Conservation (phyloP, 2,797 vertebrate species). For the Pachyuromys duprasi region DNA sequence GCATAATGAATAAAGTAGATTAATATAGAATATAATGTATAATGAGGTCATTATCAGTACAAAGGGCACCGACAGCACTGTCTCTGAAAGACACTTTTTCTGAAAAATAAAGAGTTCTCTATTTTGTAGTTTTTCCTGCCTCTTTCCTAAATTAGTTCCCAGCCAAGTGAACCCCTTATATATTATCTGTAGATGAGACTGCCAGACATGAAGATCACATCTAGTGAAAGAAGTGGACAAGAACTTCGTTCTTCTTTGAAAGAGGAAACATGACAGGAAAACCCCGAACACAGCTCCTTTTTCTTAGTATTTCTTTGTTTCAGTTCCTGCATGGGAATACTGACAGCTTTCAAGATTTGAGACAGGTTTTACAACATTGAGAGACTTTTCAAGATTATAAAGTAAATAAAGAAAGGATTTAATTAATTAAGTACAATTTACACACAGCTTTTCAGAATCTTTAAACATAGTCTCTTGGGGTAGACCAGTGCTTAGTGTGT, state of each 20-base stretch:
- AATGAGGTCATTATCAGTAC: background rate
- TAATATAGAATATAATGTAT: background rate
- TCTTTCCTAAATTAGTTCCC: background rate
- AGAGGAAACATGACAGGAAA: background rate
- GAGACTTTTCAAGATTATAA: background rate
- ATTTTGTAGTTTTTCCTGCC: conserved; percentile 14
- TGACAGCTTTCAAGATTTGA: background rate
- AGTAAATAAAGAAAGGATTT: background rate
- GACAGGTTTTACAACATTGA: background rate
- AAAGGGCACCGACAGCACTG: background rate
- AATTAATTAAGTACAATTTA: conserved; percentile 10
- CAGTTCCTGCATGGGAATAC: background rate
- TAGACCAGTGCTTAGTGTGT: background rate
- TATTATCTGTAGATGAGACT: conserved; percentile 20
- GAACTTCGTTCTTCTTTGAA: background rate
- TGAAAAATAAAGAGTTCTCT: conserved; percentile 14
- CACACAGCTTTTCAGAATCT: conserved; percentile 6
- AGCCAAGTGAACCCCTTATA: background rate
- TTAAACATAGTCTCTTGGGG: conserved; percentile 29
- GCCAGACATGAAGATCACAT: background rate
- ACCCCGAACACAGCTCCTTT: background rate
- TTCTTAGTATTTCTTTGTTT: background rate
- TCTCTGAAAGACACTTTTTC: conserved; percentile 18
- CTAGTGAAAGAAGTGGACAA: background rate
- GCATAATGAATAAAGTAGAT: background rate